Conservation (phyloP, 2,888 invertebrate genomes). For the Mythimna ferrago region DNA sequence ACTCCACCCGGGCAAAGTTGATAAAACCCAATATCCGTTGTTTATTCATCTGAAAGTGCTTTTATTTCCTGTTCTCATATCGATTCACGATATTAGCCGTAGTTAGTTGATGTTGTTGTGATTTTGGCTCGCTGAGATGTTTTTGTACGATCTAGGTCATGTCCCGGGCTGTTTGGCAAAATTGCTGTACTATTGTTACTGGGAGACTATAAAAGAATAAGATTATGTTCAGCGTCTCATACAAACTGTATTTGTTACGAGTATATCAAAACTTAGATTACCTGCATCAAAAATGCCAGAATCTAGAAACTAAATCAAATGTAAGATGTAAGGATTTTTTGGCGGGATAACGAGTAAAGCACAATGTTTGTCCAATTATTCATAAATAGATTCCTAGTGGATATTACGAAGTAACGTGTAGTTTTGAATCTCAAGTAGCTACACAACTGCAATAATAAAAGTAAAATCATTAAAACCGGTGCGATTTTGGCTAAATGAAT, state of each 20-base stretch:
- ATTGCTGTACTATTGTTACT: slow-evolving; percentile 12
- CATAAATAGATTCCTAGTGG: background rate
- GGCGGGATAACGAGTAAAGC: background rate
- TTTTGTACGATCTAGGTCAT: slow-evolving; percentile 46
- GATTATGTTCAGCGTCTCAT: background rate
- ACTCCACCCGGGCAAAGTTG: slow-evolving; percentile 53
- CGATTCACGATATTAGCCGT: slow-evolving; percentile 49
- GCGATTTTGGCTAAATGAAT: too few relatives aligned
- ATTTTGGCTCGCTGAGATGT: slow-evolving; percentile 46
- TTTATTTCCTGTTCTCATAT: slow-evolving; percentile 59
- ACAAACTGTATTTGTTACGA: background rate
- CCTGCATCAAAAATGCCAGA: background rate
- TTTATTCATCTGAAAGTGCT: slow-evolving; percentile 65
- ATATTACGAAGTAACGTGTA: background rate
- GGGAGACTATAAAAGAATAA: slow-evolving; percentile 1
- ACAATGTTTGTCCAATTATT: background rate
- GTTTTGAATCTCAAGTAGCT: background rate
- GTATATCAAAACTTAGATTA: background rate
- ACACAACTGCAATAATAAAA: background rate
- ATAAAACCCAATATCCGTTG: slow-evolving; percentile 66
- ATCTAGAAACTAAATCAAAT: background rate
- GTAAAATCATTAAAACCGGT: background rate
- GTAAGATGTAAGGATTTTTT: background rate
- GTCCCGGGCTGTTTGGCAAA: slow-evolving; percentile 4
- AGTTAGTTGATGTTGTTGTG: slow-evolving; percentile 44